Conservation (phyloP, 1,140 invertebrate genomes). For the Drosophila insularis region DNA sequence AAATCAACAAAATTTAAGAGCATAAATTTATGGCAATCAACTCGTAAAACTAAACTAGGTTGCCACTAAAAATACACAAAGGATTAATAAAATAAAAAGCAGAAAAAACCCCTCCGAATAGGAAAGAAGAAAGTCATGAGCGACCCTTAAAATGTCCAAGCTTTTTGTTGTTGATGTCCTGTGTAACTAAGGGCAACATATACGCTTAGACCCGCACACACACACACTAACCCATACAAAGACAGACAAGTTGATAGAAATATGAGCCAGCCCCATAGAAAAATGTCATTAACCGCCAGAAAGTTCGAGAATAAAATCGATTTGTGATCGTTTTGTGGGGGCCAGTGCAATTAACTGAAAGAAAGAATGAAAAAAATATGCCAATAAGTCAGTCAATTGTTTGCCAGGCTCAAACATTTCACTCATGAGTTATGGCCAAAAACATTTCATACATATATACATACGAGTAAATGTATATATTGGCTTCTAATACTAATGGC, state of each 20-base stretch:
- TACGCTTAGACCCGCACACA: constrained; percentile 13
- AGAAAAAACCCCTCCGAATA: neutral
- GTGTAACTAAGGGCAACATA: constrained; percentile 64
- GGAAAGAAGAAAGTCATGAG: neutral
- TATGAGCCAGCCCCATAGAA: constrained; percentile 21
- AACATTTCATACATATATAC: neutral
- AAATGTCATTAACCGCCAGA: constrained; percentile 16
- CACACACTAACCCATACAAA: neutral
- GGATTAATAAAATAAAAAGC: constrained; percentile 62
- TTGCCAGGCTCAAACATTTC: constrained; percentile 24
- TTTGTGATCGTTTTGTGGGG: constrained; percentile 36
- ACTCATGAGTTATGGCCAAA: constrained; percentile 24
- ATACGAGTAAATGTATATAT: constrained; percentile 1
- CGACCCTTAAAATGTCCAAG: constrained; percentile 16
- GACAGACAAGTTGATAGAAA: constrained; percentile 12
- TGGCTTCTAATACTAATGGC: neutral
- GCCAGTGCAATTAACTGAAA: constrained; percentile 33
- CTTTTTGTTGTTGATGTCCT: constrained; percentile 53
- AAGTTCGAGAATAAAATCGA: constrained; percentile 47
- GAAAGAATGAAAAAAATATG: constrained; percentile 6
- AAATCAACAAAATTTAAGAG: constrained; percentile 50
- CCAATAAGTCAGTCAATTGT: constrained; percentile 56
- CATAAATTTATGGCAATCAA: constrained; percentile 39
- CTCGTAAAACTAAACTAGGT: constrained; percentile 56
- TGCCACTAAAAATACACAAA: constrained; percentile 67